Percentiles rank a stretch among this genome's conserved stretches.
phyloP scores from a whole-genome alignment of 1,140 invertebrate genomes.

The Helicoverpa armigera region DNA sequence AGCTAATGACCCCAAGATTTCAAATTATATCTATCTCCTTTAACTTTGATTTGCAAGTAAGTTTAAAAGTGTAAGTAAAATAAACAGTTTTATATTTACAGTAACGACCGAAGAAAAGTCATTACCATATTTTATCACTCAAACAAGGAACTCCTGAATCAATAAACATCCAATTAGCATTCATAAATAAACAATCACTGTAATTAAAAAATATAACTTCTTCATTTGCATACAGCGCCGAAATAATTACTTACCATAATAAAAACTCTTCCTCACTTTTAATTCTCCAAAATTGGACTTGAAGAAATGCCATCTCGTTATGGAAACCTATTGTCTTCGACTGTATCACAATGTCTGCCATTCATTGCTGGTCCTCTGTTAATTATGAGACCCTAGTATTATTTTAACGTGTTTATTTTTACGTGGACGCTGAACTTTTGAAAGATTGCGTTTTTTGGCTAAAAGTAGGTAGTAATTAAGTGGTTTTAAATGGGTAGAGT shows the following conservation, averaged over 20 bases:
- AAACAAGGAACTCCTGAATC: too few species aligned
- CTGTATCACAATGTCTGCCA: constrained; percentile 15
- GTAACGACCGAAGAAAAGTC: too few species aligned
- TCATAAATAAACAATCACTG: background rate
- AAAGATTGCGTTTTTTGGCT: background rate
- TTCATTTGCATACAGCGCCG: background rate
- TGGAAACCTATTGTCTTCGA: constrained; percentile 13
- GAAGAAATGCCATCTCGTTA: constrained; percentile 15
- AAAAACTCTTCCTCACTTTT: constrained; percentile 18
- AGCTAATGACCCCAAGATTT: too few species aligned
- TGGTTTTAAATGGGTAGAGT: too few species aligned
- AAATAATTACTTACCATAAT: constrained; percentile 28
- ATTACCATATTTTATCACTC: too few species aligned
- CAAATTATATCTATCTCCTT: too few species aligned
- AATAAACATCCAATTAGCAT: too few species aligned
- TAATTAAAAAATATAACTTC: background rate
- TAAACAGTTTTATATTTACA: too few species aligned
- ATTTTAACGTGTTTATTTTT: background rate
- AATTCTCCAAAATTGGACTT: constrained; percentile 25
- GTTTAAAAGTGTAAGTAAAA: too few species aligned
- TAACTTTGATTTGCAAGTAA: too few species aligned
- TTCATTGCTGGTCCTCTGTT: constrained; percentile 26
- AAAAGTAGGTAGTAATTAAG: constrained; percentile 8
- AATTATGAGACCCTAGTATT: constrained; percentile 10
- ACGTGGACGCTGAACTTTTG: constrained; percentile 6